A percentile compares a stretch with the other conserved stretches of the same genome.
These are phyloP conservation scores for Pterocles orientalis DNA, from an alignment of 2,113 vertebrate species.

Conservation along the genomic window DNA sequence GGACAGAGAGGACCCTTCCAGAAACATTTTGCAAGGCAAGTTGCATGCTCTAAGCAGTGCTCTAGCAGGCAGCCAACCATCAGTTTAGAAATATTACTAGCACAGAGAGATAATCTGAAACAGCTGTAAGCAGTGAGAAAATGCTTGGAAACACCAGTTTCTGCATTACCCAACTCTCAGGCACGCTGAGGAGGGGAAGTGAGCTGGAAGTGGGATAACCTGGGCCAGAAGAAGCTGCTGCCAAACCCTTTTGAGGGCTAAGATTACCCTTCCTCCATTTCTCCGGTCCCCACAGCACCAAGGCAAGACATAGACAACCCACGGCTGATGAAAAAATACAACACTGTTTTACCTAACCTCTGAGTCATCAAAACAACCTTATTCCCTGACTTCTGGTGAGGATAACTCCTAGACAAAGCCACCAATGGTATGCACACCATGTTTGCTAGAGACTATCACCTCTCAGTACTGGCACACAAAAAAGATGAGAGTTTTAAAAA, in stretches of 20 bases:
- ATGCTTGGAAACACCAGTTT: not conserved
- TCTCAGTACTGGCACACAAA: not conserved
- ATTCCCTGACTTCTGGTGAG: not conserved
- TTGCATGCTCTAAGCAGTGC: not conserved
- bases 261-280: not conserved
- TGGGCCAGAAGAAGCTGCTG: not conserved
- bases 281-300: fast-evolving
- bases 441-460: not conserved
- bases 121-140: not conserved
- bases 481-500: not conserved
- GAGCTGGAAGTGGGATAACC: not conserved
- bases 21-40: not conserved
- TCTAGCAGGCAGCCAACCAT: not conserved
- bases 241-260: not conserved
- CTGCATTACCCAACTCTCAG: not conserved
- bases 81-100: not conserved
- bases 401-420: not conserved
- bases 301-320: fast-evolving
- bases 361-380: not conserved
- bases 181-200: not conserved
- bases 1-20: not conserved
- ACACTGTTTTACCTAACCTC: not conserved
- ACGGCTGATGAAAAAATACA: not conserved
- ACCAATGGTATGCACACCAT: fast-evolving
- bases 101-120: not conserved